A percentile compares a stretch with the other conserved stretches of the same genome.
These are phyloP conservation scores for Chiridota heheva DNA, from an alignment of 35 echinoderm and acorn worm species.

Conservation along the genomic window DNA sequence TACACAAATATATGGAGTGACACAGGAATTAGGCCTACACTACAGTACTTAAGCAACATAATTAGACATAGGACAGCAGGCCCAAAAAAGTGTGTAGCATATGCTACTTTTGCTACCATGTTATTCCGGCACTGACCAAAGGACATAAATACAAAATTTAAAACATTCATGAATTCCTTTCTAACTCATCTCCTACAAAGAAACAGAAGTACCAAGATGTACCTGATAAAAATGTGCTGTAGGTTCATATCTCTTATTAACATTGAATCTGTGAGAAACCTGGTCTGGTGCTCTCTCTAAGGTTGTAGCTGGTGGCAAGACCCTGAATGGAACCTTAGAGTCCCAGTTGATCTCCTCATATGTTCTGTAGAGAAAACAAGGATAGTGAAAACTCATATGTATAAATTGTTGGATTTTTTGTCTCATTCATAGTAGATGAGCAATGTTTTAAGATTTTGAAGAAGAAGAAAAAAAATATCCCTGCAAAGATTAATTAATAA, in stretches of 20 bases:
- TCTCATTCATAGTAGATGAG: neutral
- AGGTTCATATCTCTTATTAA: conserved; percentile 80
- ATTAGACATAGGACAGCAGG: too few species aligned
- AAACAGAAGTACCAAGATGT: neutral
- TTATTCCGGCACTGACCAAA: too few species aligned
- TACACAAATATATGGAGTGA: too few species aligned
- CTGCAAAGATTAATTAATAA: neutral
- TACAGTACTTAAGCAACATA: too few species aligned
- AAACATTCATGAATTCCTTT: too few species aligned
- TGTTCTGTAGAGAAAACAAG: conserved; percentile 29
- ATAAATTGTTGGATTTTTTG: neutral
- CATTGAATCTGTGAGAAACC: conserved; percentile 75
- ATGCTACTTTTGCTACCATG: too few species aligned
- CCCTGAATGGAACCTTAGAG: conserved; percentile 75
- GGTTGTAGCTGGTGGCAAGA: conserved; percentile 74
- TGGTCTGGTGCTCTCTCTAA: conserved; percentile 71
- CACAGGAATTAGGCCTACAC: too few species aligned
- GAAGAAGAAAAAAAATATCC: neutral
- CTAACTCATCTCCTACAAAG: neutral
- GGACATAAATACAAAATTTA: too few species aligned
- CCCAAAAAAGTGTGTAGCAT: neutral
- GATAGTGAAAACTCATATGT: neutral
- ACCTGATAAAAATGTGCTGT: conserved; percentile 71
- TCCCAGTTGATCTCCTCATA: conserved; percentile 94
- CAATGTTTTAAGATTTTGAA: neutral